Evolutionary conservation across 2,888 invertebrate species (phyloP), one percentile per base, ranked within the genome.

Genomic region (Aquatica leii): DNA sequence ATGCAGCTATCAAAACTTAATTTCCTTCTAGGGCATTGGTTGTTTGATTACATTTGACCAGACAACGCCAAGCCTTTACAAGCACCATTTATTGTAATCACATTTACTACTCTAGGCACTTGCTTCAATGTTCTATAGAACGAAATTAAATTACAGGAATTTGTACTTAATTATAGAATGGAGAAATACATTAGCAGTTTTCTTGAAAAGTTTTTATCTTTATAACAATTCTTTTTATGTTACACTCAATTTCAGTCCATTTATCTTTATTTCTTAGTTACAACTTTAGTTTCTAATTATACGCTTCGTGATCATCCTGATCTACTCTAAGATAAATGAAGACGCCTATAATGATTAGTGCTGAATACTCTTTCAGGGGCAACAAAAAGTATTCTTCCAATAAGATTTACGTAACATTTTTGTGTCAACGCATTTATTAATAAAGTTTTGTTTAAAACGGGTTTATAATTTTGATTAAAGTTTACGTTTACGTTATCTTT

Each of bases 341-440:
- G 65, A 62, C 58, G 68, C 64, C 63, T 54, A 69, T 68, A 68
- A 65, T 67, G 69, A 69, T 68, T 68, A 63, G 66, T 66, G 58
- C 62, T 49, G 43, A 31, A 54, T 40, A 43, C 21, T 56, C 58
- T 40, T 49, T 57, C 55, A 35, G 56, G 11, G 18, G 20, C 24
- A 62, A 56, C 51, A 58, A 60, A 14, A 31, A 46, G 15, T 31
- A 4, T 15, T 12, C 9, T 9, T 40, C 4, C 8, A 40, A 40
- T 40, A 40, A 40, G 4, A 15, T 15, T 9, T 8, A 43, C 15
- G 15, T 43, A n/a, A n/a, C n/a, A n/a, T n/a, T n/a, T n/a, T n/a
- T n/a, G n/a, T n/a, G n/a, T n/a, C n/a, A n/a, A n/a, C n/a, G n/a
- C n/a, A n/a, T n/a, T n/a, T n/a, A n/a, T n/a, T n/a, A n/a, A n/a